Percentiles rank a stretch among this genome's conserved stretches.
Evolutionary conservation across 2,888 invertebrate genomes (phyloP).

Genomic region (Amiota communis): DNA sequence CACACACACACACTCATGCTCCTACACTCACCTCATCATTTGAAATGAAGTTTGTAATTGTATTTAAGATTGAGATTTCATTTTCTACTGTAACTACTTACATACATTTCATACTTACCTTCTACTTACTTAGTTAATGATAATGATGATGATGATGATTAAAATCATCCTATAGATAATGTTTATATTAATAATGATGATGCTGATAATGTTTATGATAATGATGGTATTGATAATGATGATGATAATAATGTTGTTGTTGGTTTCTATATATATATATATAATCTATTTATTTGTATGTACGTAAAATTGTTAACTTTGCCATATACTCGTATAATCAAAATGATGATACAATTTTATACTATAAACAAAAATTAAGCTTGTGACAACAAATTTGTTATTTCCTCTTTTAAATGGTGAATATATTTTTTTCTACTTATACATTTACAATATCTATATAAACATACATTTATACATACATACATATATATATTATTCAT

Average conservation of each 20-base stretch:
- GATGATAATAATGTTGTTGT: too few species aligned
- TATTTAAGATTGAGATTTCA: conserved; percentile 15
- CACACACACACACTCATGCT: not conserved
- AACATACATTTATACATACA: conserved; percentile 35
- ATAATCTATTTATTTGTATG: not conserved
- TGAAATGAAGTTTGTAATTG: conserved; percentile 35
- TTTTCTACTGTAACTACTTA: not conserved
- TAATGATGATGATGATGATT: too few species aligned
- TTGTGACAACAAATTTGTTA: not conserved
- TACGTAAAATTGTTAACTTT: conserved; percentile 9
- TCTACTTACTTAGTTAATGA: conserved; percentile 6
- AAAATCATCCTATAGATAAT: too few species aligned
- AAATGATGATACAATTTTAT: conserved; percentile 16
- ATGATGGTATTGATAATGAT: too few species aligned
- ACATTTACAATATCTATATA: conserved; percentile 22
- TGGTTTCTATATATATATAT: too few species aligned
- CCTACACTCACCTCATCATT: conserved; percentile 9
- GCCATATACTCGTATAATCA: not conserved
- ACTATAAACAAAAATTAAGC: conserved; percentile 38
- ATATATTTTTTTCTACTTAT: not conserved
- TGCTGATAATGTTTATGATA: too few species aligned
- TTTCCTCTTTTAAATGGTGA: conserved; percentile 1
- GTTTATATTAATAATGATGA: too few species aligned
- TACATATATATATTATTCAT: not conserved
- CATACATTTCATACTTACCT: too few species aligned